Percentiles rank a stretch among this genome's conserved stretches.
These are phyloP conservation scores for Andrena chrysosceles DNA, from an alignment of 2,888 invertebrate genomes.

Conservation along the genomic window DNA sequence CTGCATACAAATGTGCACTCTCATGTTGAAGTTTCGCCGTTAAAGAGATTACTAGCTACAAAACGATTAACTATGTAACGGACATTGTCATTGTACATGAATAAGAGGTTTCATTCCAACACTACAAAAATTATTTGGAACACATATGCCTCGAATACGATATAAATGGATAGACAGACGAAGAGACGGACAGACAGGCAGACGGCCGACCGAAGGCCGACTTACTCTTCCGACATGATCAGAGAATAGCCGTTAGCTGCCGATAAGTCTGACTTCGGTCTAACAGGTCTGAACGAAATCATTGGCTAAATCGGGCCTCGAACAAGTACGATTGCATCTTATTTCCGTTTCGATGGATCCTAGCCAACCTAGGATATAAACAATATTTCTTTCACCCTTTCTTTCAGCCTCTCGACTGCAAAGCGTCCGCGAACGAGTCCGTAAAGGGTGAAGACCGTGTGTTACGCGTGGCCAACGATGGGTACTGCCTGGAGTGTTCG, in stretches of 20 bases:
- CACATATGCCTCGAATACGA: conserved; percentile 55
- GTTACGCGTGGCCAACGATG: conserved; percentile 17
- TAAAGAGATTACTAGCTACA: conserved; percentile 71
- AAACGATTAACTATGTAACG: conserved; percentile 76
- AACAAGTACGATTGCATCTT: conserved; percentile 35
- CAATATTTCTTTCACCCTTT: neutral
- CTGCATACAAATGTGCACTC: conserved; percentile 78
- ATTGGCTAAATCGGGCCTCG: conserved; percentile 67
- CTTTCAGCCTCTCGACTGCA: conserved; percentile 23
- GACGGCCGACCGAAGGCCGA: conserved; percentile 74
- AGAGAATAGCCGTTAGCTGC: conserved; percentile 43
- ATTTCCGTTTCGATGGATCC: conserved; percentile 26
- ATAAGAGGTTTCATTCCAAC: conserved; percentile 58
- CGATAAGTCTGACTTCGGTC: conserved; percentile 75
- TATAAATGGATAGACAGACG: conserved; percentile 44
- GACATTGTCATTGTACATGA: conserved; percentile 73
- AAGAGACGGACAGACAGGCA: conserved; percentile 36
- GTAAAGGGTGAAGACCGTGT: neutral
- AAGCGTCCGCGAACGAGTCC: conserved; percentile 21
- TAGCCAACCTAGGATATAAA: conserved; percentile 42
- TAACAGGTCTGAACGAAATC: conserved; percentile 53
- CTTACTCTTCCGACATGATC: conserved; percentile 60
- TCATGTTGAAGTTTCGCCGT: conserved; percentile 78
- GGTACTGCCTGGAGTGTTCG: neutral
- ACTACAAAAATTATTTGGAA: conserved; percentile 64